Conservation (phyloP, 2,113 vertebrate genomes). For the Anseranas semipalmata region DNA sequence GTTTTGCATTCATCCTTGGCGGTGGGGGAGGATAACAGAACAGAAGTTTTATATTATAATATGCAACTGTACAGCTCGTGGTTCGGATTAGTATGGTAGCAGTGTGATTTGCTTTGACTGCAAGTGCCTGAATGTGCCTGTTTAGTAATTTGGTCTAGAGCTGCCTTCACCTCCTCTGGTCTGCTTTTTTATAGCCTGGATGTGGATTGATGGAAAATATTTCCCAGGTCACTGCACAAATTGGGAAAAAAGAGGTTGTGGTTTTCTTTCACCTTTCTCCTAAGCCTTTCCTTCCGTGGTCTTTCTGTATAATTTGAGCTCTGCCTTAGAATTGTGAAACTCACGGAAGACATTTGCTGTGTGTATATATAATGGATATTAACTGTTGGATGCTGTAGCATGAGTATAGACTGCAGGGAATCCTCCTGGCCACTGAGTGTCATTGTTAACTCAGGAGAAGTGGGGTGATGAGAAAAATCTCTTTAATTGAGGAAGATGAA, state of each 20-base stretch:
- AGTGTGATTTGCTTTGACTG: neutral
- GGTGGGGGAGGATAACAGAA: neutral
- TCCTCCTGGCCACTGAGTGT: conserved; percentile 68
- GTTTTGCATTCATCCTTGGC: neutral
- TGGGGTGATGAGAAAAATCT: neutral
- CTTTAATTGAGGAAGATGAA: neutral
- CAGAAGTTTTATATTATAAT: neutral
- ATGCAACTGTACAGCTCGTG: neutral
- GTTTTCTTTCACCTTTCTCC: neutral
- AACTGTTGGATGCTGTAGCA: neutral
- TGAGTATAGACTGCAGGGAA: conserved; percentile 35
- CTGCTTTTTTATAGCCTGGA: neutral
- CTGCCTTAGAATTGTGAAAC: neutral
- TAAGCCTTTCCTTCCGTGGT: neutral
- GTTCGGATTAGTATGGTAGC: neutral
- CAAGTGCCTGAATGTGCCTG: neutral
- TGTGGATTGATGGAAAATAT: conserved; percentile 11
- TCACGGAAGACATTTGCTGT: neutral
- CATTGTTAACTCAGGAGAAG: conserved; percentile 65
- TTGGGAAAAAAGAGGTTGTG: neutral
- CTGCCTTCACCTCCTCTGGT: neutral
- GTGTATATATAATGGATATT: neutral
- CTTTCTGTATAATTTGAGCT: neutral
- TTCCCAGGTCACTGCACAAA: conserved; percentile 13
- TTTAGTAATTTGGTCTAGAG: neutral